Evolutionary conservation across 2,113 vertebrate genomes (phyloP).

Genomic region (Tyto alba): DNA sequence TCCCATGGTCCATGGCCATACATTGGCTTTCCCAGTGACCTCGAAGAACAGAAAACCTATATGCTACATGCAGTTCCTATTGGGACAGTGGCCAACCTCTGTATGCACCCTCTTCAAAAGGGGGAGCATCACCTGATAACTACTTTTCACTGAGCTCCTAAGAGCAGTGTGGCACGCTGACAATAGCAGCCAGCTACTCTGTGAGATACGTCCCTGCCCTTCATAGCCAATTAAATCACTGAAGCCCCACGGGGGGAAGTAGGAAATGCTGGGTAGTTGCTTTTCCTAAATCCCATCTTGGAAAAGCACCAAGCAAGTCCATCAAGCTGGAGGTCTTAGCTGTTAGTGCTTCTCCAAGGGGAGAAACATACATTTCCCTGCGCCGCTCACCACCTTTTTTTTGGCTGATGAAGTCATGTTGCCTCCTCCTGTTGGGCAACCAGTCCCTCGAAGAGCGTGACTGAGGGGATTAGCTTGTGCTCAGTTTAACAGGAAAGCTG

Average conservation of each 20-base stretch:
- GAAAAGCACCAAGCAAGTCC: background rate
- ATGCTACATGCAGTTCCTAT: background rate
- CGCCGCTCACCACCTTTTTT: background rate
- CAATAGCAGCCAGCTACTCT: background rate
- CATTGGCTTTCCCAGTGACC: background rate
- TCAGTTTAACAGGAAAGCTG: background rate
- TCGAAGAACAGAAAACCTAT: background rate
- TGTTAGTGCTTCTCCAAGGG: background rate
- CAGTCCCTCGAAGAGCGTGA: background rate
- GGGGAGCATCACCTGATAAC: background rate
- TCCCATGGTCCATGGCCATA: background rate
- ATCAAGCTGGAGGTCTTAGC: background rate
- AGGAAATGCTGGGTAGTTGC: background rate
- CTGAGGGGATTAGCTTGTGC: background rate
- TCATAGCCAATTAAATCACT: conserved; percentile 31
- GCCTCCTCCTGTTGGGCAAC: background rate
- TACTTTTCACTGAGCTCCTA: background rate
- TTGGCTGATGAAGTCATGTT: background rate
- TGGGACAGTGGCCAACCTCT: background rate
- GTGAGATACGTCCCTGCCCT: background rate
- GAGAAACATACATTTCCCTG: background rate
- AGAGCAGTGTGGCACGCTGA: background rate
- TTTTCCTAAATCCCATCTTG: conserved; percentile 42
- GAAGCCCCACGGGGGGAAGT: background rate
- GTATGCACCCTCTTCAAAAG: background rate